Evolutionary conservation across 2,888 invertebrate genomes (phyloP).

Genomic region (Blastobasis lacticolella): DNA sequence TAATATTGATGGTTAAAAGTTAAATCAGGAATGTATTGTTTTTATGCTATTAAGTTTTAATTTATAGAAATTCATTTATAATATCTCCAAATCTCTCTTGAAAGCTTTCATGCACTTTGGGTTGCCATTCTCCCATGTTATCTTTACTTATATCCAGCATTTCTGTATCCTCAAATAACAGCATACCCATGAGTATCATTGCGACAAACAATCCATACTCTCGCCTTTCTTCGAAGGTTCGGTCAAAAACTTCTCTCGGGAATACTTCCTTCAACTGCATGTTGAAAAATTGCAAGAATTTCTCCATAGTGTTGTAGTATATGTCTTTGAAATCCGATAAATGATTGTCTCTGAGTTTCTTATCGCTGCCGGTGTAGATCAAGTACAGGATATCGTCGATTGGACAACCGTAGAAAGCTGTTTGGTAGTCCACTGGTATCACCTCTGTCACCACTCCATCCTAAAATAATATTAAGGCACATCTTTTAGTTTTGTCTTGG

Average conservation of each 20-base stretch:
- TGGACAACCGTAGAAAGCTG: not conserved
- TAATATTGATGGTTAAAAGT: too few relatives aligned
- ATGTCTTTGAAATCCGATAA: not conserved
- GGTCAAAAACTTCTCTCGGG: not conserved
- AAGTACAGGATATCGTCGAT: not conserved
- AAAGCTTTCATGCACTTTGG: not conserved
- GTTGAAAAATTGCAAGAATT: not conserved
- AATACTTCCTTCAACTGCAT: not conserved
- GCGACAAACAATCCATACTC: not conserved
- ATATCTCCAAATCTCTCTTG: not conserved
- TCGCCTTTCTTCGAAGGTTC: not conserved
- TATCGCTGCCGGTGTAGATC: not conserved
- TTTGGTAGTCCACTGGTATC: not conserved
- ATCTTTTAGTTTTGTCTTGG: too few relatives aligned
- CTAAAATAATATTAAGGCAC: too few relatives aligned
- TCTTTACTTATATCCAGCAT: not conserved
- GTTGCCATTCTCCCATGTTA: not conserved
- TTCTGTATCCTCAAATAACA: not conserved
- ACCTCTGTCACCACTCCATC: too few relatives aligned
- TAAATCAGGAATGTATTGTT: too few relatives aligned
- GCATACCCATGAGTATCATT: not conserved
- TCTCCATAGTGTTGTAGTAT: not conserved
- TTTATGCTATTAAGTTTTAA: too few relatives aligned
- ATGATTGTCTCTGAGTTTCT: not conserved
- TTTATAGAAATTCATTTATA: not conserved